phyloP scores from a whole-genome alignment of 2,113 vertebrate species.

The Xerus inauris region DNA sequence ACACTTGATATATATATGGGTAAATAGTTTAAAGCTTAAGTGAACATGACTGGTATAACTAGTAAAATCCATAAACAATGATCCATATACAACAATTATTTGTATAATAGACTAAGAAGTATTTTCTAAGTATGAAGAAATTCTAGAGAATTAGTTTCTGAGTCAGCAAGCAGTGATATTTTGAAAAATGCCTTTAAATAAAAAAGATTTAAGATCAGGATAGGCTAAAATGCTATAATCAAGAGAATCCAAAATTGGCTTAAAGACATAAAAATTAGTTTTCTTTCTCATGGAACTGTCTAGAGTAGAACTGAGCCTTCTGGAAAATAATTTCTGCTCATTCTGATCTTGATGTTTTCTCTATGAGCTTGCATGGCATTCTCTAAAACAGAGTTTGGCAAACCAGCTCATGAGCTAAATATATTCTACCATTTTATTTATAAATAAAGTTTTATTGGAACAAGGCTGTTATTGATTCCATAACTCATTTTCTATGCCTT shows the following conservation, averaged over 20 bases:
- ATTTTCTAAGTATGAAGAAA: not conserved
- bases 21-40: not conserved
- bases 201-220: not conserved
- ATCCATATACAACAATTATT: not conserved
- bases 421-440: not conserved
- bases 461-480: not conserved
- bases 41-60: not conserved
- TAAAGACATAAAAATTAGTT: not conserved
- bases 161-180: not conserved
- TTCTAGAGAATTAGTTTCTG: not conserved
- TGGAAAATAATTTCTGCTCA: not conserved
- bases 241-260: not conserved
- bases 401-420: not conserved
- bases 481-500: not conserved
- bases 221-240: not conserved
- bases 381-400: not conserved
- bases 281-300: not conserved
- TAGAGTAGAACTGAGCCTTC: not conserved
- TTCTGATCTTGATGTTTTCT: not conserved
- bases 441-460: not conserved
- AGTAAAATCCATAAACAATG: no score
- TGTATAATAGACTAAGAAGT: not conserved
- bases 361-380: not conserved
- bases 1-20: not conserved
- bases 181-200: not conserved